A percentile compares a stretch with the other conserved stretches of the same genome.
Conservation (phyloP, 2,113 vertebrate genomes). For the Peromyscus polionotus region DNA sequence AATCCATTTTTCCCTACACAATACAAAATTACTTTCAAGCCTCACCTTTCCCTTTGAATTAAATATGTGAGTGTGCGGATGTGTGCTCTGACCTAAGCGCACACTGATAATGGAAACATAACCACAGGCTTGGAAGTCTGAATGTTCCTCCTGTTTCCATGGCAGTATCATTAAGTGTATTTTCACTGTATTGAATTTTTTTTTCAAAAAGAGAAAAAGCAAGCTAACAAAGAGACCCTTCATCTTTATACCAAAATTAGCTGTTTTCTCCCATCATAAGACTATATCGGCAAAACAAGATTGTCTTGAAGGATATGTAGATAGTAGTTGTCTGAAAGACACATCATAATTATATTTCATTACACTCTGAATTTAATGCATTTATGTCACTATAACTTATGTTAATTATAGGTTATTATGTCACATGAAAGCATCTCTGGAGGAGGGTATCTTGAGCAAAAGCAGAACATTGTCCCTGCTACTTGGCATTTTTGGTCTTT, state of each 20-base stretch:
- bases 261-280: conserved; percentile 39
- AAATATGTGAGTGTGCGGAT: not conserved
- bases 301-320: not conserved
- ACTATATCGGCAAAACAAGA: not conserved
- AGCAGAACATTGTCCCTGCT: not conserved
- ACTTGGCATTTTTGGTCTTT: not conserved
- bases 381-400: not conserved
- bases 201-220: not conserved
- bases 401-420: not conserved
- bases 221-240: not conserved
- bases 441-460: not conserved
- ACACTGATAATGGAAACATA: not conserved
- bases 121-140: not conserved
- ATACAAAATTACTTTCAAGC: not conserved
- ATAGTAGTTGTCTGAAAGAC: not conserved
- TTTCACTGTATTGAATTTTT: conserved; percentile 7
- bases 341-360: not conserved
- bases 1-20: not conserved
- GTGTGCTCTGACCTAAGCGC: not conserved
- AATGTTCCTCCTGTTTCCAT: not conserved
- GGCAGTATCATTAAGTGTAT: not conserved
- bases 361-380: not conserved
- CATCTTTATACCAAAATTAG: not conserved
- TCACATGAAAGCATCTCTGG: not conserved
- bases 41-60: not conserved